phyloP scores from a whole-genome alignment of 2,797 vertebrate genomes.

The Oophaga sylvatica region DNA sequence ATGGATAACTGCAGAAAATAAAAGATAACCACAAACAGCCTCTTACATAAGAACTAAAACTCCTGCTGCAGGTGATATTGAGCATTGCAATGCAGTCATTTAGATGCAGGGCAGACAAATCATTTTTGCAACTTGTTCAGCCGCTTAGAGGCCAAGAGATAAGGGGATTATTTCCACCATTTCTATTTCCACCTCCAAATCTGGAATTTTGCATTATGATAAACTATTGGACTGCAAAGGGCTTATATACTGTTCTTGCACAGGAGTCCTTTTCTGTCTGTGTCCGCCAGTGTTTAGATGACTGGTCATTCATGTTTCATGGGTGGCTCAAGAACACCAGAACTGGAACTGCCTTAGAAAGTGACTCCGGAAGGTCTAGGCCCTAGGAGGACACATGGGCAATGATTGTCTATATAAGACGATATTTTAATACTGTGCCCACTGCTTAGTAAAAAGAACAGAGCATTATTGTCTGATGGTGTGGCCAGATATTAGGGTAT shows the following conservation, averaged over 20 bases:
- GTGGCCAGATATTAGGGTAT: not conserved
- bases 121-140: no score
- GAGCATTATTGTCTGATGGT: not conserved
- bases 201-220: no score
- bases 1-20: no score
- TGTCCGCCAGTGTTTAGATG: not conserved
- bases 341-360: not conserved
- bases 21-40: not conserved
- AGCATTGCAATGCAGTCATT: not conserved
- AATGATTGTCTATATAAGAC: not conserved
- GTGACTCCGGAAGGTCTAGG: not conserved
- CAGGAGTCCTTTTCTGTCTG: no score
- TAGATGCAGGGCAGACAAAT: not conserved
- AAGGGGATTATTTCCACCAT: no score
- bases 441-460: not conserved
- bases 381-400: not conserved
- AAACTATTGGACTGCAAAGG: no score
- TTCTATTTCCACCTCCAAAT: no score
- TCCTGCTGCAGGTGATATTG: not conserved
- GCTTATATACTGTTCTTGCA: no score
- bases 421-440: no score
- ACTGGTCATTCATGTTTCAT: not conserved
- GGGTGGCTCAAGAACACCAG: not conserved
- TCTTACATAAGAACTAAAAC: not conserved
- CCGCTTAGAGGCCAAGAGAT: no score